A percentile compares a stretch with the other conserved stretches of the same genome.
phyloP scores from a whole-genome alignment of 2,888 invertebrate species.

The Seira ritae region DNA sequence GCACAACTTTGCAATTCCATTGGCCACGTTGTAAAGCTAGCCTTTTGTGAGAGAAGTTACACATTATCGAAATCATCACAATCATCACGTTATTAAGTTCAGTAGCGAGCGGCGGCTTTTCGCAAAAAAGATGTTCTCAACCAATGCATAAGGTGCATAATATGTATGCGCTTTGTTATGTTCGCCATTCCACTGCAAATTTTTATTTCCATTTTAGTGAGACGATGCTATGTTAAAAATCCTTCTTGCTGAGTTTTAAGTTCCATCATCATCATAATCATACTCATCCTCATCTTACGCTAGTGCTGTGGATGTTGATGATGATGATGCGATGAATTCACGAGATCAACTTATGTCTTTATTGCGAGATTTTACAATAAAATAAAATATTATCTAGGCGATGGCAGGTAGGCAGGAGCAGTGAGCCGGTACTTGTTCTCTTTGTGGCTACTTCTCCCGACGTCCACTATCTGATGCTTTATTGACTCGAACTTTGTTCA shows the following conservation, averaged over 20 bases:
- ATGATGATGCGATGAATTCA: not conserved
- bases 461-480: slow-evolving; percentile 14
- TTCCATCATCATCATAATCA: too few relatives aligned
- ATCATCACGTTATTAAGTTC: slow-evolving; percentile 7
- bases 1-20: slow-evolving; percentile 4
- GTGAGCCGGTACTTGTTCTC: slow-evolving; percentile 10
- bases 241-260: not conserved
- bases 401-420: slow-evolving; percentile 9
- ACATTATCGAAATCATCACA: slow-evolving; percentile 59
- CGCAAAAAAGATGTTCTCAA: not conserved
- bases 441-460: slow-evolving; percentile 7
- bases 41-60: slow-evolving; percentile 59
- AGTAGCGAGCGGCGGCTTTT: slow-evolving; percentile 8
- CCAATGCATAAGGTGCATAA: not conserved
- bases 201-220: not conserved
- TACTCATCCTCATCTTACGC: too few relatives aligned
- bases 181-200: not conserved
- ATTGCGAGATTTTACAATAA: slow-evolving; percentile 13
- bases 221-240: not conserved
- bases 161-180: not conserved
- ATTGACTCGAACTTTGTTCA: slow-evolving; percentile 9
- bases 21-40: slow-evolving; percentile 31
- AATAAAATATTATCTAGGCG: slow-evolving; percentile 10
- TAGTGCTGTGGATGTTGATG: too few relatives aligned
- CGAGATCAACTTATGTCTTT: slow-evolving; percentile 3